Evolutionary conservation across 1,140 invertebrate species (phyloP).

Genomic region (Hylaeus anthracinus): DNA sequence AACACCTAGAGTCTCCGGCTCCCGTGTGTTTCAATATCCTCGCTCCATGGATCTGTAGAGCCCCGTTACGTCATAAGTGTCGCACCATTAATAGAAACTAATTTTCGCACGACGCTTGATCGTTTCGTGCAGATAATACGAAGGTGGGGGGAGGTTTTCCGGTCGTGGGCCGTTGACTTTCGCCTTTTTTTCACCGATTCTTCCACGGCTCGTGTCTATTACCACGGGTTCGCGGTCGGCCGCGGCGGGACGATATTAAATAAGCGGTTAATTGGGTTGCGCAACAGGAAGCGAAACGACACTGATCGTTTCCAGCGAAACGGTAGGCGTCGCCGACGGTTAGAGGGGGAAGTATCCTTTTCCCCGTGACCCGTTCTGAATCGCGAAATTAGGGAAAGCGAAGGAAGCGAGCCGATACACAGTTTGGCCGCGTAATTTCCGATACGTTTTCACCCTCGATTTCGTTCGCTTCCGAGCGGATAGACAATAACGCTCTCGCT

Average conservation of each 20-base stretch:
- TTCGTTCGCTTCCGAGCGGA: constrained; percentile 40
- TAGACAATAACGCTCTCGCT: constrained; percentile 21
- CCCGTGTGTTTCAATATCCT: too few relatives aligned
- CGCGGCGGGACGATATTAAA: constrained; percentile 54
- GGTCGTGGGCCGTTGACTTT: neutral
- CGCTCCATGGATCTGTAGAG: too few relatives aligned
- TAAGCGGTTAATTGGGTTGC: constrained; percentile 66
- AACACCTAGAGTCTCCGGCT: too few relatives aligned
- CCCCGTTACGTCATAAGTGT: too few relatives aligned
- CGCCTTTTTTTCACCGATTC: constrained; percentile 23
- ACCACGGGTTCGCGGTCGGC: constrained; percentile 32
- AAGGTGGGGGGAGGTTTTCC: neutral
- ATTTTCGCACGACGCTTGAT: constrained; percentile 1
- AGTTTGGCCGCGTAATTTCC: constrained; percentile 12
- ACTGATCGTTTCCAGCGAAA: constrained; percentile 39
- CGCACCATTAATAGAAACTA: neutral
- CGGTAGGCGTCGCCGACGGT: constrained; percentile 1
- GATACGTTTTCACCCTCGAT: constrained; percentile 49
- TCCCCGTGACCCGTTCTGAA: neutral
- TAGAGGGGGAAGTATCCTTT: neutral
- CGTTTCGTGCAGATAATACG: constrained; percentile 20
- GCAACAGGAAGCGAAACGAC: constrained; percentile 66
- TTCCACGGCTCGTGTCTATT: constrained; percentile 23
- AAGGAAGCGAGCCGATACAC: constrained; percentile 9
- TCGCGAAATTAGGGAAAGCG: constrained; percentile 3